A percentile compares a stretch with the other conserved stretches of the same genome.
These are phyloP conservation scores for Drosophila lacteicornis DNA, from an alignment of 1,140 invertebrate species.

Conservation along the genomic window DNA sequence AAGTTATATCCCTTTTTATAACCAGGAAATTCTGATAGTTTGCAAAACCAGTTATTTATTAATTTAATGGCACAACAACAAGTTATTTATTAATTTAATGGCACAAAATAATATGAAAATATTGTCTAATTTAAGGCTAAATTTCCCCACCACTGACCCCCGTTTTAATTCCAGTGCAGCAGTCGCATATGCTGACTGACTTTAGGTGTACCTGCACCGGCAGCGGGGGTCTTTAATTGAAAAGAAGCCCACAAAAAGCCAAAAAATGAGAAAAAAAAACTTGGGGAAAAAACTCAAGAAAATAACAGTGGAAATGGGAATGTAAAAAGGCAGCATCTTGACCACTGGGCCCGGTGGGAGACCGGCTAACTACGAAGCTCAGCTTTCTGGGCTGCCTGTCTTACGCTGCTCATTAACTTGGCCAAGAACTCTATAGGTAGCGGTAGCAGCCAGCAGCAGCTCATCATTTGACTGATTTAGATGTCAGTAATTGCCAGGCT, in stretches of 20 bases:
- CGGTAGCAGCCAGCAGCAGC: neutral
- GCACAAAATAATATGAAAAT: too few relatives aligned
- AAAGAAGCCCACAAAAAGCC: slow-evolving; percentile 56
- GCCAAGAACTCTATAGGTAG: slow-evolving; percentile 74
- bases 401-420: slow-evolving; percentile 79
- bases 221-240: slow-evolving; percentile 68
- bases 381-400: slow-evolving; percentile 58
- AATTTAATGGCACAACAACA: too few relatives aligned
- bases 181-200: slow-evolving; percentile 31
- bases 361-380: slow-evolving; percentile 30
- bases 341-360: slow-evolving; percentile 72
- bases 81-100: too few relatives aligned
- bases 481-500: slow-evolving; percentile 59
- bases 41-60: too few relatives aligned
- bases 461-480: slow-evolving; percentile 76
- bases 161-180: slow-evolving; percentile 2
- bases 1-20: too few relatives aligned
- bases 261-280: neutral
- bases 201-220: slow-evolving; percentile 31
- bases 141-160: neutral
- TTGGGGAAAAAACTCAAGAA: slow-evolving; percentile 1
- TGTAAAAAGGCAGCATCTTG: slow-evolving; percentile 24
- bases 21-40: too few relatives aligned
- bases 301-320: neutral
- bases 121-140: neutral